These are phyloP conservation scores for Clupea harengus DNA, from an alignment of 2,113 vertebrate genomes.

Conservation along the genomic window DNA sequence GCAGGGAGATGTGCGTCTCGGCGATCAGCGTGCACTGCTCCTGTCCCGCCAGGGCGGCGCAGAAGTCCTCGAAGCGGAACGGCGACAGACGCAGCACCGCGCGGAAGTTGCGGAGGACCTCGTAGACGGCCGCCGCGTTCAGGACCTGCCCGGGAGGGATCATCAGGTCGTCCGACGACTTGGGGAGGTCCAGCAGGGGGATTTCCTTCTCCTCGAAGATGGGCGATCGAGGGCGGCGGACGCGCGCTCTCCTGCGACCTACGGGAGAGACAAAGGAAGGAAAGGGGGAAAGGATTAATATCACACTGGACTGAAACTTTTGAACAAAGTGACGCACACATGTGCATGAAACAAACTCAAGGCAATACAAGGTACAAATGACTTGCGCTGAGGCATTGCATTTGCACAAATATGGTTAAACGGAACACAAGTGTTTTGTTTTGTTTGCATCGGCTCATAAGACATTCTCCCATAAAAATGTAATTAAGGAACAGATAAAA, in stretches of 20 bases:
- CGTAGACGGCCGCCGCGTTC: conserved; percentile 89
- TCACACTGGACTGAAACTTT: neutral
- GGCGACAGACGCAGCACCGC: conserved; percentile 92
- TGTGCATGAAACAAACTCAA: neutral
- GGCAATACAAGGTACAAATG: neutral
- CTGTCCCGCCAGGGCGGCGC: conserved; percentile 89
- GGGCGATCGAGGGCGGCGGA: conserved; percentile 87
- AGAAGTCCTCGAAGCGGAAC: conserved; percentile 98
- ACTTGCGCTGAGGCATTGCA: neutral
- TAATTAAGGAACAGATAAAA: neutral
- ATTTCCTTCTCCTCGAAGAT: conserved; percentile 94
- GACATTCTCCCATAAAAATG: too few species aligned
- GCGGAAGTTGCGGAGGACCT: conserved; percentile 95
- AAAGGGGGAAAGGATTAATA: neutral
- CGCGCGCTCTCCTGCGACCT: conserved; percentile 82
- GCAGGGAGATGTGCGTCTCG: conserved; percentile 89
- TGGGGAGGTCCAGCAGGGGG: conserved; percentile 85
- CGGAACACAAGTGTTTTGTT: neutral
- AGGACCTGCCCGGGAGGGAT: conserved; percentile 90
- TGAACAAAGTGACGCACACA: neutral
- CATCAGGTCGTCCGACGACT: conserved; percentile 93
- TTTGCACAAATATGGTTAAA: neutral
- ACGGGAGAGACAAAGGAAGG: neutral
- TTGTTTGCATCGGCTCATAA: neutral
- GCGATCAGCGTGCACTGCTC: conserved; percentile 97